Evolutionary conservation across 2,888 invertebrate species (phyloP).

Genomic region (Thecophora atra): DNA sequence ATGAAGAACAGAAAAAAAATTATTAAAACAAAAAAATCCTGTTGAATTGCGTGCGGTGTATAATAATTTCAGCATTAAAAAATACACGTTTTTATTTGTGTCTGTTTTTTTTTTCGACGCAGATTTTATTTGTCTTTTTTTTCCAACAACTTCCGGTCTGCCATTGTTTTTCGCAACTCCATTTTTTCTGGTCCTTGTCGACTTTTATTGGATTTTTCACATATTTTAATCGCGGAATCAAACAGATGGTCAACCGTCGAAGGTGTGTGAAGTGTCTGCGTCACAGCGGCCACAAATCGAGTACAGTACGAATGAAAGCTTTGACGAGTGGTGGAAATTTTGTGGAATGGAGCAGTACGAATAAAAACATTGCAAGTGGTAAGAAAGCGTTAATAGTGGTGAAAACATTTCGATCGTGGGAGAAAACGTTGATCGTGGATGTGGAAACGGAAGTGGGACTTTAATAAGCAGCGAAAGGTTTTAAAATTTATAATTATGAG

Average conservation of each 20-base stretch:
- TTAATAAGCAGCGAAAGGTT: no score
- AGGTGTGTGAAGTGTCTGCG: conserved; percentile 2
- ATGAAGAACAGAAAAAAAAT: neutral
- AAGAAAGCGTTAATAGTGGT: no score
- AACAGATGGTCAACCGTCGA: conserved; percentile 2
- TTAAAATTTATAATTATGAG: no score
- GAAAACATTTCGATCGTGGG: no score
- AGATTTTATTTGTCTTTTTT: conserved; percentile 36
- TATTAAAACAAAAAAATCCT: conserved; percentile 43
- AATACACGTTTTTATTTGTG: conserved; percentile 43
- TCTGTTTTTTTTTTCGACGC: conserved; percentile 37
- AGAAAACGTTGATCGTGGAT: no score
- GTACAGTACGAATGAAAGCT: neutral
- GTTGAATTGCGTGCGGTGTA: conserved; percentile 48
- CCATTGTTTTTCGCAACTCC: neutral
- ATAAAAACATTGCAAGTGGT: no score
- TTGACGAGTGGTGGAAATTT: neutral
- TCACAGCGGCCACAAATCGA: neutral
- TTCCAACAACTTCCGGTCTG: conserved; percentile 47
- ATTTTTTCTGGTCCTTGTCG: neutral
- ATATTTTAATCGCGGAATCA: conserved; percentile 1
- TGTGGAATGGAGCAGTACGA: no score
- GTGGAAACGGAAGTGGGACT: no score
- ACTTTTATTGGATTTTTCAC: conserved; percentile 4
- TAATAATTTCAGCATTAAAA: conserved; percentile 52